These are phyloP conservation scores for Tricholauxania praeusta DNA, from an alignment of 2,888 invertebrate species.

Conservation along the genomic window DNA sequence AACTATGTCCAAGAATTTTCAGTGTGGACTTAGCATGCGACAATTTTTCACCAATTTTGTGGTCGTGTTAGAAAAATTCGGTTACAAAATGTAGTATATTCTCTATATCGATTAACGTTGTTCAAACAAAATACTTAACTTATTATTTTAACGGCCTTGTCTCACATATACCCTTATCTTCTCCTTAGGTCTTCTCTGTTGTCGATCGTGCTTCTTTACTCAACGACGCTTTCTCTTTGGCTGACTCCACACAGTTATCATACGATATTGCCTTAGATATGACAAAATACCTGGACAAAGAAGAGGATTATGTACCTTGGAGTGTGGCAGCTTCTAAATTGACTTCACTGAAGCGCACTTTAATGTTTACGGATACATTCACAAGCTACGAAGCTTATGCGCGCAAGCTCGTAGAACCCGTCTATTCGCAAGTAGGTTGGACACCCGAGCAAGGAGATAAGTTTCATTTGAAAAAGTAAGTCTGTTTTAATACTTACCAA, in stretches of 20 bases:
- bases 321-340: conserved; percentile 74
- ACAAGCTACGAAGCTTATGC: conserved; percentile 74
- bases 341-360: conserved; percentile 69
- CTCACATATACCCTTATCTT: not conserved
- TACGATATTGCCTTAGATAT: conserved; percentile 80
- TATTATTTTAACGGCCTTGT: too few relatives aligned
- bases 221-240: conserved; percentile 88
- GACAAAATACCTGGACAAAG: conserved; percentile 77
- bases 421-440: conserved; percentile 77
- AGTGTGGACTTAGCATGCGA: too few relatives aligned
- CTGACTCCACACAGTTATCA: conserved; percentile 76
- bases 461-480: conserved; percentile 68
- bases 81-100: too few relatives aligned
- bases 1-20: too few relatives aligned
- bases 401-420: conserved; percentile 71
- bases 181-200: conserved; percentile 68
- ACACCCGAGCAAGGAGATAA: conserved; percentile 49
- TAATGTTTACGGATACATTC: conserved; percentile 72
- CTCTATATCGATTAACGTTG: too few relatives aligned
- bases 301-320: conserved; percentile 84
- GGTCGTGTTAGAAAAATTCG: too few relatives aligned
- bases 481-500: too few relatives aligned
- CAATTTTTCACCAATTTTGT: too few relatives aligned
- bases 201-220: conserved; percentile 84
- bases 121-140: too few relatives aligned